phyloP scores from a whole-genome alignment of 2,113 vertebrate species.

The Pluvianellus socialis region DNA sequence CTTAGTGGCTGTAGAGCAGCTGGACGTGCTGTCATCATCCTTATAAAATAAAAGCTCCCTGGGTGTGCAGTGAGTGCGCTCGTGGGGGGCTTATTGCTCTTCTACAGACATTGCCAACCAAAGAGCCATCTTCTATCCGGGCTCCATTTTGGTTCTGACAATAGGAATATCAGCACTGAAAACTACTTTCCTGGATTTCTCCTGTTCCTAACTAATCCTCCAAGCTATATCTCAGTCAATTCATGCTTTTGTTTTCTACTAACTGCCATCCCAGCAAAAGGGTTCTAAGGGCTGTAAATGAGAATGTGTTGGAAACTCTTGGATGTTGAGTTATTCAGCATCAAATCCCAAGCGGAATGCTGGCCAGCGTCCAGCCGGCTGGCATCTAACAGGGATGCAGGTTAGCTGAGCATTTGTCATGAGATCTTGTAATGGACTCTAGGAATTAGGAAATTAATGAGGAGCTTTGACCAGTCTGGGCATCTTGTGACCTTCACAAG shows the following conservation, averaged over 20 bases:
- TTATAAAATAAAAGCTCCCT: not conserved
- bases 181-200: not conserved
- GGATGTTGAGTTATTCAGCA: not conserved
- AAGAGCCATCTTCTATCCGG: not conserved
- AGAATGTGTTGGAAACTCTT: not conserved
- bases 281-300: not conserved
- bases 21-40: not conserved
- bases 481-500: not conserved
- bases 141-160: not conserved
- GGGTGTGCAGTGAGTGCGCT: not conserved
- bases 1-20: not conserved
- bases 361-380: not conserved
- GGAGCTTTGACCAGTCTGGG: not conserved
- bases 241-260: not conserved
- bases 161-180: not conserved
- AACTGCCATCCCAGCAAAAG: not conserved
- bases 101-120: not conserved
- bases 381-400: not conserved
- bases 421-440: not conserved
- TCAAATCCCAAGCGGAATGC: slow-evolving; percentile 26
- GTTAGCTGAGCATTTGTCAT: not conserved
- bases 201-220: not conserved
- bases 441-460: not conserved
- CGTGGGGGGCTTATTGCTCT: not conserved
- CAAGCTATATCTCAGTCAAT: not conserved